These are phyloP conservation scores for Bufotes viridis DNA, from an alignment of 2,797 vertebrate genomes.

Conservation along the genomic window DNA sequence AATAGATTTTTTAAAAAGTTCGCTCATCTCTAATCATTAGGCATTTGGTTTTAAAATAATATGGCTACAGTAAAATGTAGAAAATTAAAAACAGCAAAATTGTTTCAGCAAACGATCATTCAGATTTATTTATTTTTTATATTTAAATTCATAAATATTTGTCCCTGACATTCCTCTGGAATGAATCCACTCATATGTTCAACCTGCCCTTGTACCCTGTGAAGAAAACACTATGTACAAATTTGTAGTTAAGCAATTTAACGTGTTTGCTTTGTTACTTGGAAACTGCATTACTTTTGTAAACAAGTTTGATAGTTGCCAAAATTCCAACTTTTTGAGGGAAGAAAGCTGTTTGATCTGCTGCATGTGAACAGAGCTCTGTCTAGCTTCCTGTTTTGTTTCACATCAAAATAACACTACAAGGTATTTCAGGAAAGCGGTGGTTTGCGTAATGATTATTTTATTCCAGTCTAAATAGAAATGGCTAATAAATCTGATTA, in stretches of 20 bases:
- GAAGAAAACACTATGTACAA: slow-evolving; percentile 85
- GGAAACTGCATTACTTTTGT: slow-evolving; percentile 77
- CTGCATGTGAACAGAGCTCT: background rate
- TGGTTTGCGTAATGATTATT: background rate
- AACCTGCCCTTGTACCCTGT: slow-evolving; percentile 80
- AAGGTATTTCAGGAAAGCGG: background rate
- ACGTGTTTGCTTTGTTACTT: slow-evolving; percentile 79
- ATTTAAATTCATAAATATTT: slow-evolving; percentile 80
- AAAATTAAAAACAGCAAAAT: slow-evolving; percentile 37
- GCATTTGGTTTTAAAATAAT: slow-evolving; percentile 15
- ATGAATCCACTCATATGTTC: slow-evolving; percentile 80
- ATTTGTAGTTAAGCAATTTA: slow-evolving; percentile 79
- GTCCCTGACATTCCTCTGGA: slow-evolving; percentile 75
- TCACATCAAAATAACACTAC: slow-evolving; percentile 13
- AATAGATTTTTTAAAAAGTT: no score
- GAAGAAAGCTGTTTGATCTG: slow-evolving; percentile 71
- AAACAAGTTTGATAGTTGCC: slow-evolving; percentile 75
- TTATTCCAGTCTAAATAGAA: background rate
- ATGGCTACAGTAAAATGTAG: background rate
- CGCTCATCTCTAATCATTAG: no score
- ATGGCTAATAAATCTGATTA: slow-evolving; percentile 13
- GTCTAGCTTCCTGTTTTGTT: slow-evolving; percentile 5
- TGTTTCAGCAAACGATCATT: slow-evolving; percentile 74
- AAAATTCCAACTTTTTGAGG: slow-evolving; percentile 76
- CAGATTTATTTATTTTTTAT: slow-evolving; percentile 74